A percentile compares a stretch with the other conserved stretches of the same genome.
Evolutionary conservation across 2,888 invertebrate genomes (phyloP).

Genomic region (Lasiommata megera): DNA sequence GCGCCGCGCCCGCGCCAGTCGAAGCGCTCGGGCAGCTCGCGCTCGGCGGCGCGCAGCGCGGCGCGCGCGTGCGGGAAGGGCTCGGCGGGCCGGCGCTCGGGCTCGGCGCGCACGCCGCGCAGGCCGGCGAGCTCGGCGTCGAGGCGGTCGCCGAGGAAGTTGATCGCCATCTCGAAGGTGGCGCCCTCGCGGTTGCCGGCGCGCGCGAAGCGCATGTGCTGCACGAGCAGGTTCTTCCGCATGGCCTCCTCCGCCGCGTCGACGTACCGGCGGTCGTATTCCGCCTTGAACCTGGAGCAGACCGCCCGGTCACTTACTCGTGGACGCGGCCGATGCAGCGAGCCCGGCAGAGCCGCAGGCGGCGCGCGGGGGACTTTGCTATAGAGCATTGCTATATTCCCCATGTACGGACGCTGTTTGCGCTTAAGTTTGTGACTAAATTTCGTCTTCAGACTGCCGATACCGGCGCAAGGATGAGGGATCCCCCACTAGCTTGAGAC

Average conservation of each 20-base stretch:
- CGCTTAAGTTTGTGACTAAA: no score
- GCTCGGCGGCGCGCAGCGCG: slow-evolving; percentile 39
- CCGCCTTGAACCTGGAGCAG: slow-evolving; percentile 45
- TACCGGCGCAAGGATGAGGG: no score
- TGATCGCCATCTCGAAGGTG: slow-evolving; percentile 48
- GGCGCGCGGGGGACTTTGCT: no score
- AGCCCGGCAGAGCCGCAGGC: no score
- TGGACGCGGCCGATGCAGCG: no score
- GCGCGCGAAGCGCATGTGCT: slow-evolving; percentile 49
- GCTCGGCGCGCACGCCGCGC: slow-evolving; percentile 41
- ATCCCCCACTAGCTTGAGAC: no score
- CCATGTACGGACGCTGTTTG: no score
- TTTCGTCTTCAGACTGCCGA: no score
- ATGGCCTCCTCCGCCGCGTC: slow-evolving; percentile 59
- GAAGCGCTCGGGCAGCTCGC: slow-evolving; percentile 52
- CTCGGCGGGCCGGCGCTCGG: slow-evolving; percentile 37
- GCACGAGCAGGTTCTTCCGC: slow-evolving; percentile 56
- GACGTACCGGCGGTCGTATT: slow-evolving; percentile 48
- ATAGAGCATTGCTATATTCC: no score
- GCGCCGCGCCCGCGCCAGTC: slow-evolving; percentile 65
- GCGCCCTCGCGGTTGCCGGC: slow-evolving; percentile 64
- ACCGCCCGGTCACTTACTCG: no score
- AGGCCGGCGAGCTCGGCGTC: slow-evolving; percentile 48
- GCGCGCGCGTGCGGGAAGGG: slow-evolving; percentile 49
- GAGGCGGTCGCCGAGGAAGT: slow-evolving; percentile 58